A percentile compares a stretch with the other conserved stretches of the same genome.
These are phyloP conservation scores for Plodia interpunctella DNA, from an alignment of 1,140 invertebrate genomes.

Conservation along the genomic window DNA sequence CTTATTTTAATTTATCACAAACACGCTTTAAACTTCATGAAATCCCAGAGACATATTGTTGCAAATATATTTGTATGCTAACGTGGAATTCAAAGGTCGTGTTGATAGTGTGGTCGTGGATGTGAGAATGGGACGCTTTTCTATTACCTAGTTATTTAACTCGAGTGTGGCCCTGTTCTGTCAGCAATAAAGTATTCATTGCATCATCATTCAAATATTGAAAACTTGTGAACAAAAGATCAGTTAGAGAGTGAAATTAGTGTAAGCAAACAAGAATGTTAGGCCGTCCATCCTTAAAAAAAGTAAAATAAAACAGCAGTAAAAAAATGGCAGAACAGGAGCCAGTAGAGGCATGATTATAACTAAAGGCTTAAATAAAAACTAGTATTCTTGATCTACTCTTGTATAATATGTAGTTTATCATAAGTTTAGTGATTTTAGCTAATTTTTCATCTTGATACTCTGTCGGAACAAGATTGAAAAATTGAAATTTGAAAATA, in stretches of 20 bases:
- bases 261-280: constrained; percentile 15
- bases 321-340: constrained; percentile 43
- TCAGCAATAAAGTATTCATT: too few relatives aligned
- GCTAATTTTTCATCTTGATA: constrained; percentile 53
- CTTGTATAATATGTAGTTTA: constrained; percentile 63
- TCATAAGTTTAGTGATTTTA: constrained; percentile 56
- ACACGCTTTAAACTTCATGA: not conserved
- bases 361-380: constrained; percentile 33
- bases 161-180: constrained; percentile 37
- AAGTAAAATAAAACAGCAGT: not conserved
- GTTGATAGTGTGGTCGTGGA: constrained; percentile 35
- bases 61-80: constrained; percentile 31
- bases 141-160: constrained; percentile 47
- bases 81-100: constrained; percentile 30
- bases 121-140: constrained; percentile 60
- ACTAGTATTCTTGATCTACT: constrained; percentile 61
- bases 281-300: constrained; percentile 51
- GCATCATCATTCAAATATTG: constrained; percentile 12
- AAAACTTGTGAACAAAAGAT: constrained; percentile 30
- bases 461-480: constrained; percentile 39
- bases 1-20: constrained; percentile 14
- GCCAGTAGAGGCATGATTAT: constrained; percentile 48
- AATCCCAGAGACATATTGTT: constrained; percentile 26
- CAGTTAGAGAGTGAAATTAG: constrained; percentile 25
- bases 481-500: constrained; percentile 37